Conservation (phyloP, 2,113 vertebrate species). For the Mastomys natalensis region DNA sequence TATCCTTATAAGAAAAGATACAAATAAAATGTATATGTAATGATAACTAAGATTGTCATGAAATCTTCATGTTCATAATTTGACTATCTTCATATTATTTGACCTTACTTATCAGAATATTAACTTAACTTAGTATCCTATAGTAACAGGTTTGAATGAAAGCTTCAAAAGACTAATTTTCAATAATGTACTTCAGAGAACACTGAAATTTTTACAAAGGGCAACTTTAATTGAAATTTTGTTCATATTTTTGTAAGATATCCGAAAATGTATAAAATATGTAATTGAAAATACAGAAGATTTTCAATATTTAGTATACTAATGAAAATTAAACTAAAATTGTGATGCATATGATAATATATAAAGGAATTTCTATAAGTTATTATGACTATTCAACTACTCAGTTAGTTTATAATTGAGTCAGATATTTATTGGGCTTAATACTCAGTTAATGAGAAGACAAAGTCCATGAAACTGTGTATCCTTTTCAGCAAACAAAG, state of each 20-base stretch:
- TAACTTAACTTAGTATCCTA: background rate
- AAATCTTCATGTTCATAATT: background rate
- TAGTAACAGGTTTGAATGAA: background rate
- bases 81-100: background rate
- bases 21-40: background rate
- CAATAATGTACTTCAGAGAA: background rate
- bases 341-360: background rate
- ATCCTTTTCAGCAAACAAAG: accelerated
- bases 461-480: accelerated
- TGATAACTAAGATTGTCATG: background rate
- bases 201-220: background rate
- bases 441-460: background rate
- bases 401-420: background rate
- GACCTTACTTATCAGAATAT: background rate
- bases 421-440: background rate
- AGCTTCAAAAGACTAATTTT: background rate
- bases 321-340: background rate
- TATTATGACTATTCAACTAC: background rate
- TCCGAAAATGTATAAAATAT: background rate
- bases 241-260: background rate
- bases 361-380: background rate
- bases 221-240: background rate
- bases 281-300: background rate
- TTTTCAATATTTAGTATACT: background rate
- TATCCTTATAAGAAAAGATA: background rate